phyloP scores from a whole-genome alignment of 2,888 invertebrate genomes.

The Andrena fulva region DNA sequence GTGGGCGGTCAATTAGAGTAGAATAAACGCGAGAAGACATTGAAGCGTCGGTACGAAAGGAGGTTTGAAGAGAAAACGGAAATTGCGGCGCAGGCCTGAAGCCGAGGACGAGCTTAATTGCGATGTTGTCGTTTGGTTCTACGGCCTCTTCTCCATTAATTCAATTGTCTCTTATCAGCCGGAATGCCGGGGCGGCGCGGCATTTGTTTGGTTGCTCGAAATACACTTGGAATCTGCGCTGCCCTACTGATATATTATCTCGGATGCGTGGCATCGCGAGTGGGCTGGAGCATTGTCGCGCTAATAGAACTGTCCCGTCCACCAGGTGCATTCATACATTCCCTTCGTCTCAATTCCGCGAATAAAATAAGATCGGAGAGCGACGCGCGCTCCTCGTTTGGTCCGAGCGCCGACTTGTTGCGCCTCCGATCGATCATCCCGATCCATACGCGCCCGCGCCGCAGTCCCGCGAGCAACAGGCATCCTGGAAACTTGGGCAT shows the following conservation, averaged over 20 bases:
- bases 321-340: neutral
- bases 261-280: slow-evolving; percentile 21
- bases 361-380: neutral
- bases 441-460: neutral
- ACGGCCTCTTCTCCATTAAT: slow-evolving; percentile 79
- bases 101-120: slow-evolving; percentile 66
- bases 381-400: slow-evolving; percentile 14
- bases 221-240: slow-evolving; percentile 46
- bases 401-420: neutral
- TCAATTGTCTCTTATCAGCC: slow-evolving; percentile 74
- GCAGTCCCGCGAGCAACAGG: neutral
- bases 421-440: neutral
- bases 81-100: slow-evolving; percentile 53
- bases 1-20: neutral
- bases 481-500: neutral
- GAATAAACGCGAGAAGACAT: neutral
- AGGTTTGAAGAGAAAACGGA: slow-evolving; percentile 53
- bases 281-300: slow-evolving; percentile 15
- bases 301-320: neutral
- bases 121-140: slow-evolving; percentile 71
- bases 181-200: slow-evolving; percentile 57
- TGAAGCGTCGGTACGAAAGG: neutral
- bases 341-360: neutral
- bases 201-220: slow-evolving; percentile 68
- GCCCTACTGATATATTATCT: slow-evolving; percentile 33